Conservation (phyloP, 2,888 invertebrate genomes). For the Parnassius glacialis region DNA sequence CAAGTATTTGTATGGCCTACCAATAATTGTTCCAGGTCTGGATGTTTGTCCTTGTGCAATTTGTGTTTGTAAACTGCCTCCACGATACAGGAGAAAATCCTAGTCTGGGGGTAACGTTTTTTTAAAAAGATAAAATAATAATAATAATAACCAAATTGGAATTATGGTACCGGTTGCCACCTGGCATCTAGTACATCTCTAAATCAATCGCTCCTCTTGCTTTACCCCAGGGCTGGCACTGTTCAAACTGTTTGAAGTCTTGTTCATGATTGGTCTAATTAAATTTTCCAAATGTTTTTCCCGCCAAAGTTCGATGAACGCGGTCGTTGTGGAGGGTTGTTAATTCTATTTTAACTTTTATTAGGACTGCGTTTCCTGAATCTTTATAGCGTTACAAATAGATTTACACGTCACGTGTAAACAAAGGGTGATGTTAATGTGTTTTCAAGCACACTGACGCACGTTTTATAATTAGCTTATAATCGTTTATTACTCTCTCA, state of each 20-base stretch:
- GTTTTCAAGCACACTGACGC: constrained; percentile 23
- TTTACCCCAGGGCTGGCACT: too few species aligned
- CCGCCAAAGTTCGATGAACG: constrained; percentile 15
- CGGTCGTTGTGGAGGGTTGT: constrained; percentile 19
- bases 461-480: constrained; percentile 21
- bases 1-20: too few species aligned
- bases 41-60: too few species aligned
- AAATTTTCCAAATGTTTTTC: constrained; percentile 3
- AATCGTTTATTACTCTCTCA: constrained; percentile 2
- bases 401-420: constrained; percentile 26
- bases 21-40: too few species aligned
- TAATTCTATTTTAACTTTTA: constrained; percentile 29
- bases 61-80: too few species aligned
- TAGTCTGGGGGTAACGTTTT: too few species aligned
- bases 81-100: too few species aligned
- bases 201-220: too few species aligned
- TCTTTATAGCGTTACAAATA: constrained; percentile 26
- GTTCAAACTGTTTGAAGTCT: neutral
- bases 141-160: too few species aligned
- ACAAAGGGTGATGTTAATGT: constrained; percentile 27
- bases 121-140: too few species aligned
- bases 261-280: constrained; percentile 5
- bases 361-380: constrained; percentile 26
- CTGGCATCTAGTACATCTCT: too few species aligned
- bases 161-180: too few species aligned